Conservation (phyloP, 1,140 invertebrate genomes). For the Listronotus oregonensis region DNA sequence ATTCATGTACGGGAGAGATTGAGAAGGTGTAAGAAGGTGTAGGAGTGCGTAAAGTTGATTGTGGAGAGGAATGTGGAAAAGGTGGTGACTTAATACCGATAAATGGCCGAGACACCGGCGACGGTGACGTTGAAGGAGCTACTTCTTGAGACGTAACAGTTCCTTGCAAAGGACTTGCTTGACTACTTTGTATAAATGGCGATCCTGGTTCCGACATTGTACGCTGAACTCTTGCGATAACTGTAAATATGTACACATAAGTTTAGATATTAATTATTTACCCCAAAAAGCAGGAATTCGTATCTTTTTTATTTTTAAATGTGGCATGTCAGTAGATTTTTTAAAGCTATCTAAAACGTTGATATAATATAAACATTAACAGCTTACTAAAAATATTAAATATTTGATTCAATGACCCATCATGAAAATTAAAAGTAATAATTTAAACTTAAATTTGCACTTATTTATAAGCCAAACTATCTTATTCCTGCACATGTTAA, state of each 20-base stretch:
- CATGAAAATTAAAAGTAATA: too few species aligned
- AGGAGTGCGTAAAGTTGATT: conserved; percentile 44
- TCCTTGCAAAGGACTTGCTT: conserved; percentile 37
- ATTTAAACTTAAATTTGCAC: too few species aligned
- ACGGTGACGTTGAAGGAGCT: conserved; percentile 57
- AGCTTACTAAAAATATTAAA: too few species aligned
- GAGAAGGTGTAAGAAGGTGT: conserved; percentile 49
- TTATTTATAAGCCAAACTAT: too few species aligned
- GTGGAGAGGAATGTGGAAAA: conserved; percentile 46
- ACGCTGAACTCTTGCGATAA: conserved; percentile 63
- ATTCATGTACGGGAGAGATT: conserved; percentile 44
- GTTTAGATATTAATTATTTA: too few species aligned
- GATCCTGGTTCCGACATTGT: conserved; percentile 58
- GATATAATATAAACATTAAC: too few species aligned
- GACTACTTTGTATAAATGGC: conserved; percentile 59
- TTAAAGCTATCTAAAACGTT: too few species aligned
- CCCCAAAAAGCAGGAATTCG: too few species aligned
- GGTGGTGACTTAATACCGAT: conserved; percentile 58
- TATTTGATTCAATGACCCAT: too few species aligned
- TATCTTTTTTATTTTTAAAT: too few species aligned
- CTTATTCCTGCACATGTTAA: too few species aligned
- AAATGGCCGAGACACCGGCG: conserved; percentile 55
- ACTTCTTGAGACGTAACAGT: conserved; percentile 40
- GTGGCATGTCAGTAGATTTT: too few species aligned
- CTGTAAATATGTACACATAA: conserved; percentile 46